Base-by-base conservation (phyloP, 2,113 vertebrate species). In the Melanocharis versteri region DNA sequence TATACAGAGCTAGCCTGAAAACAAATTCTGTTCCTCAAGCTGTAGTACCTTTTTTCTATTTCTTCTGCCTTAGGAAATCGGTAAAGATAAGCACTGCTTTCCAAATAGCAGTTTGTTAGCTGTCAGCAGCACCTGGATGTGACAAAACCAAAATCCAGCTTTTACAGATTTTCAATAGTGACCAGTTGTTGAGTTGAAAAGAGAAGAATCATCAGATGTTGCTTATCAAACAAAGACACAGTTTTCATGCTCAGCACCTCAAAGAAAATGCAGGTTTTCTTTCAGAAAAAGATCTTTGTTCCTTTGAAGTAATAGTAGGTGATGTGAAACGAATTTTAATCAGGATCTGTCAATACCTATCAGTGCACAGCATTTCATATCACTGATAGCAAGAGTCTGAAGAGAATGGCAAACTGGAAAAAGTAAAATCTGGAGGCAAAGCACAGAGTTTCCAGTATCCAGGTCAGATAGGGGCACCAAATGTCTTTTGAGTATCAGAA, bases 261-360 rank as follows among this genome's bases (percentile, higher is more conserved):
- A 97, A 97, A 97, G 97, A 95, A 97, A 95, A 92, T 92, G 93
- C 81, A 76, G 69, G 23, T 93, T 95, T 97, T 97, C 77, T 53
- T 89, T 60, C 39, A 79, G 66, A 87, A 87, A 62, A 92, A 93
- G 69, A 58, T 39, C 87, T 97, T 97, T 98, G 87, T 95, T 97
- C 91, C 91, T 97, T 98, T 98, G 97, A 98, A 98, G 96, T 84
- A 93, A 94, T 91, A 94, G 83, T 95, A 85, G 90, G 86, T 4
- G 4, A 96, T 94, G 96, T 97, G 97, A 92, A 97, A 95, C 88
- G 97, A 98, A 98, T 98, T 98, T 98, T 98, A 97, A 98, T 95
- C 71, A 94, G 90, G 56, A 92, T 37, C 89, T 97, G 95, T 94
- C 91, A 90, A 97, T 98, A 97, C 89, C 94, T 96, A 90, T 96